Conservation (phyloP, 2,113 vertebrate species). For the Salminus brasiliensis region DNA sequence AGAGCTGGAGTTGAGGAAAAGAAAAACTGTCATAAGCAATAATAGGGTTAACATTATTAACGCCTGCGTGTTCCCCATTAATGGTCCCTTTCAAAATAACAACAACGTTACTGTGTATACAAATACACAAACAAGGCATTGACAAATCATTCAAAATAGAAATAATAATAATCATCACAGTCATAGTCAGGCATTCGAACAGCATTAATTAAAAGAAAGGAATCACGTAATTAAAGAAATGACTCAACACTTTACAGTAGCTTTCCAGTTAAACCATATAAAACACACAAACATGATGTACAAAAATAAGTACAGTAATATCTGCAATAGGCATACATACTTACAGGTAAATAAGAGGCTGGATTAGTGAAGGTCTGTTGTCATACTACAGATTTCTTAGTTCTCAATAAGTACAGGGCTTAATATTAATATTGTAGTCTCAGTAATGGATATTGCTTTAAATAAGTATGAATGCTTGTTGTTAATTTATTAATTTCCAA, state of each 20-base stretch:
- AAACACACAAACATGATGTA: not conserved
- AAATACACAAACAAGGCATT: constrained; percentile 10
- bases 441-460: not conserved
- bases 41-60: not conserved
- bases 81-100: constrained; percentile 1
- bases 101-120: not conserved
- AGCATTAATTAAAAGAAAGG: not conserved
- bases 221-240: not conserved
- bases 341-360: constrained; percentile 6
- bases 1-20: not conserved
- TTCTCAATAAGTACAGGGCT: constrained; percentile 1
- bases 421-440: constrained; percentile 1
- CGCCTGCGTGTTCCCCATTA: not conserved
- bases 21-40: not conserved
- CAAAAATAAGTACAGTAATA: not conserved
- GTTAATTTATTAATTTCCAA: not conserved
- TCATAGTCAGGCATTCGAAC: not conserved
- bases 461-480: not conserved
- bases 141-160: constrained; percentile 1
- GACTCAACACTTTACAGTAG: not conserved
- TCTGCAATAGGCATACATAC: not conserved
- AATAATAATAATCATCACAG: constrained; percentile 9
- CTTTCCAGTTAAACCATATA: not conserved
- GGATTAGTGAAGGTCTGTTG: not conserved
- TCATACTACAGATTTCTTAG: constrained; percentile 1